Conservation (phyloP, 2,797 vertebrate species). For the Parauchenoglanis punctatus region DNA sequence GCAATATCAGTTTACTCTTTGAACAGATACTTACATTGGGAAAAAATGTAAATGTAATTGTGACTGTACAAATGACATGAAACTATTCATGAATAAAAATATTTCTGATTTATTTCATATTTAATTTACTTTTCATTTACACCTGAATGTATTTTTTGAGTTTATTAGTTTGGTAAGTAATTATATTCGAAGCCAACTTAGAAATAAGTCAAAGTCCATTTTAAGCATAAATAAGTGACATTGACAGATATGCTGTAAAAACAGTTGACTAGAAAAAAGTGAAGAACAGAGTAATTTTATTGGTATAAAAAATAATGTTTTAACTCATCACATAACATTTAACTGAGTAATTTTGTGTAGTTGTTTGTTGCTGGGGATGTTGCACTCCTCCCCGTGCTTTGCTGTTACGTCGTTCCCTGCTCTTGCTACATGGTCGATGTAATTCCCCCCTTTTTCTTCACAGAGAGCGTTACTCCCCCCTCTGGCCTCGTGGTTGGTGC, state of each 20-base stretch:
- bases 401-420: no score
- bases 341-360: background rate
- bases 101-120: background rate
- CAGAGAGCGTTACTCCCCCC: no score
- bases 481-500: no score
- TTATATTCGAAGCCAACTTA: background rate
- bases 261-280: background rate
- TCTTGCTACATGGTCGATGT: no score
- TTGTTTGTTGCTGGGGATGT: background rate
- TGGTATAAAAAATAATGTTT: background rate
- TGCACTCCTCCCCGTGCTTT: no score
- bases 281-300: background rate
- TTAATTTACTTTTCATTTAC: background rate
- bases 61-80: background rate
- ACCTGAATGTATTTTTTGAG: background rate
- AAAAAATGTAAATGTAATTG: background rate
- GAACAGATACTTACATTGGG: background rate
- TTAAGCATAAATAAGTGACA: background rate
- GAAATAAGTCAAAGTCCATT: background rate
- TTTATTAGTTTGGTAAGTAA: background rate
- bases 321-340: background rate
- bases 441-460: no score
- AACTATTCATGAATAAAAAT: background rate
- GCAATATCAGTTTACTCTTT: background rate
- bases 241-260: background rate